Conservation (phyloP, 2,113 vertebrate species). For the Psophia crepitans region DNA sequence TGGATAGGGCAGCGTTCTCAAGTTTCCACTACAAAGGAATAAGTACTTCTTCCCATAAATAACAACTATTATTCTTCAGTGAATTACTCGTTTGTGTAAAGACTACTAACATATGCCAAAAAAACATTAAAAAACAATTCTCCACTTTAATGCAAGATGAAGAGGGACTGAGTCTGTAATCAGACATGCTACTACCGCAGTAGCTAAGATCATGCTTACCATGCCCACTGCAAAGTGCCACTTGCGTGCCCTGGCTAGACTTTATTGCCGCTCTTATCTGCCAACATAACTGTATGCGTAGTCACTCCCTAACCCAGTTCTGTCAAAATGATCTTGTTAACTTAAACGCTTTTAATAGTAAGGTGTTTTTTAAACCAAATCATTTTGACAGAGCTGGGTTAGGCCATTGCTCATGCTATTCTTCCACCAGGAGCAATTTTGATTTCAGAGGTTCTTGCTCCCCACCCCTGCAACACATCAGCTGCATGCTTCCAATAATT, state of each 20-base stretch:
- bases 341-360: slow-evolving; percentile 62
- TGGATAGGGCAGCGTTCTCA: neutral
- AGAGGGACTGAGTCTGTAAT: neutral
- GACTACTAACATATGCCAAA: neutral
- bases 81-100: neutral
- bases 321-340: slow-evolving; percentile 64
- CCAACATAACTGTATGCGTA: neutral
- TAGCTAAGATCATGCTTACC: neutral
- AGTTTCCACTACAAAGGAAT: neutral
- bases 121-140: neutral
- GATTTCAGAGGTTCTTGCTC: neutral
- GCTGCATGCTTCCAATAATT: neutral
- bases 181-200: neutral
- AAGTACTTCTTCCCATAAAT: neutral
- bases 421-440: slow-evolving; percentile 20
- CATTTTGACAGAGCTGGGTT: slow-evolving; percentile 59
- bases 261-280: neutral
- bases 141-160: neutral
- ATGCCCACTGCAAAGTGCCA: neutral
- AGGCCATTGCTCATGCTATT: slow-evolving; percentile 2
- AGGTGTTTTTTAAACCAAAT: slow-evolving; percentile 53
- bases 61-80: neutral
- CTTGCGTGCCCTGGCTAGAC: neutral
- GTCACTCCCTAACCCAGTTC: slow-evolving; percentile 58
- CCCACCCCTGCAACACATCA: neutral